Conservation (phyloP, 2,113 vertebrate genomes). For the Zosterops japonicus region DNA sequence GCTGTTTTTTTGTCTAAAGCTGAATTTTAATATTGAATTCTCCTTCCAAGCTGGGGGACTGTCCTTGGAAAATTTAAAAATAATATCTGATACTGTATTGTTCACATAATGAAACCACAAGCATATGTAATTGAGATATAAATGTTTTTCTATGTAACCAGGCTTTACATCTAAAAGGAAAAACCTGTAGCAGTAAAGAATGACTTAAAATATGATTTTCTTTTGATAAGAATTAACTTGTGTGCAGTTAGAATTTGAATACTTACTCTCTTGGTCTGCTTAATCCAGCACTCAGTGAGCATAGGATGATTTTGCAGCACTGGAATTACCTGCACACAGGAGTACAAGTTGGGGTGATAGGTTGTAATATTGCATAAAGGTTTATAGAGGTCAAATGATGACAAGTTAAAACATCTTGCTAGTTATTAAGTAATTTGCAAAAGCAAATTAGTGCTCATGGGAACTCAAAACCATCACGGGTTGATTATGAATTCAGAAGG, state of each 20-base stretch:
- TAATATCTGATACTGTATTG: background rate
- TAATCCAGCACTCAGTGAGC: background rate
- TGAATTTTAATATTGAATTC: conserved; percentile 30
- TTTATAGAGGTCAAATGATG: background rate
- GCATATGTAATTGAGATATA: background rate
- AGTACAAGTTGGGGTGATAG: background rate
- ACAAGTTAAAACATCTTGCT: background rate
- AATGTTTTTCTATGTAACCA: background rate
- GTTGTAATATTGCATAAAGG: background rate
- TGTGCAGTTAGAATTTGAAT: background rate
- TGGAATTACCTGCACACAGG: background rate
- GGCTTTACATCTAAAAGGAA: background rate
- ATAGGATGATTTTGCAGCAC: background rate
- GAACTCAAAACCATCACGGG: background rate
- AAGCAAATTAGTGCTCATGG: background rate
- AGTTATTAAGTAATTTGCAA: background rate
- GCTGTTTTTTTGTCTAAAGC: background rate
- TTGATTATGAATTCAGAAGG: background rate
- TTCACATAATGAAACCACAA: background rate
- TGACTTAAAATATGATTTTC: background rate
- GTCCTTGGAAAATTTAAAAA: conserved; percentile 34
- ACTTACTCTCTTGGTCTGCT: background rate
- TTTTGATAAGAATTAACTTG: background rate
- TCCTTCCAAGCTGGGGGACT: conserved; percentile 4
- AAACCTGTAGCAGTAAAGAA: background rate